Base-by-base conservation (phyloP, 1,140 invertebrate species). In the Nasonia longicornis region DNA sequence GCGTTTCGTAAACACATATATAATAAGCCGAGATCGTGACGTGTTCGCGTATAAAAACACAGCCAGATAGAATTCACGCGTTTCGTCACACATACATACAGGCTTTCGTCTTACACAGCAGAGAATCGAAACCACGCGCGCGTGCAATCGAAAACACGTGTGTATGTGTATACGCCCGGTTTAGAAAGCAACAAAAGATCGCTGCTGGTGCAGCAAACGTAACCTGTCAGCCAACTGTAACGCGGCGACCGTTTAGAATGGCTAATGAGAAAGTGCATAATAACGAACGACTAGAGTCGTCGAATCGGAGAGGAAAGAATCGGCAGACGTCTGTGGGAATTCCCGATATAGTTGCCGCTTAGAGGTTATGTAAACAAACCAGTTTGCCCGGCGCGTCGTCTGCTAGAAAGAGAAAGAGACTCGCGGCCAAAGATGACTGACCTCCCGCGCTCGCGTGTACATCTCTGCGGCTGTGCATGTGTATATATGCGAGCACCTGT, bases 281-380 rank as follows among this genome's bases (percentile, higher is more conserved):
- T 58, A 58, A 58, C 52, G 52, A 58, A 42, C 38, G 38, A 42
- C 10, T 42, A 42, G 2, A 42, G 20, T 58, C 20, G 52, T 20
- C 52, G 16, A 7, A n/a, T n/a, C 14, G 4, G 11, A 48, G 45
- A 48, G 31, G n/a, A 69, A 67, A 63, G 38, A 83, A 67, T 80
- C 45, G 29, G 38, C 20, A 38, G 66, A 79, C 20, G 35, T 22
- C 31, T 42, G 26, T 63, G 58, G 22, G 58, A 66, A 66, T 66
- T 26, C 75, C 22, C 26, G 26, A 76, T 52, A 35, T 35, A 35
- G 20, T 6, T n/a, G 82, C 77, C 16, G 16, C 16, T 20, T 58
- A n/a, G n/a, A n/a, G 20, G 16, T 86, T 86, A 86, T 82, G 69
- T 85, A 86, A 86, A 85, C 74, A 82, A 77, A 83, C 81, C 26